Evolutionary conservation across 2,888 invertebrate genomes (phyloP).

Genomic region (Eristalis arbustorum): DNA sequence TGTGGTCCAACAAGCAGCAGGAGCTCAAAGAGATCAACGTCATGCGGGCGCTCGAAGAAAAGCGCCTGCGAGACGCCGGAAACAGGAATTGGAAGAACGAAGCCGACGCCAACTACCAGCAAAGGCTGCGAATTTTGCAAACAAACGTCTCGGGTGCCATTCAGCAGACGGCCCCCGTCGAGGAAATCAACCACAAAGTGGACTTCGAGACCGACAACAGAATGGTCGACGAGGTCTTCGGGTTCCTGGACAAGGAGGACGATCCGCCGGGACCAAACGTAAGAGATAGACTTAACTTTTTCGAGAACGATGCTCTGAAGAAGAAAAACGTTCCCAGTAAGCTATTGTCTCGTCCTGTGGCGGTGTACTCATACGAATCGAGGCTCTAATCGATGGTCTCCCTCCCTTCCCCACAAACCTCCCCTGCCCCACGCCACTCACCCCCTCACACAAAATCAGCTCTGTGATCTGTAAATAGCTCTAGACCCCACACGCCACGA

Average conservation of each 20-base stretch:
- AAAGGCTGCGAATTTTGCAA: constrained; percentile 84
- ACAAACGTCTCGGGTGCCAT: constrained; percentile 58
- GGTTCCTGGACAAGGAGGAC: constrained; percentile 83
- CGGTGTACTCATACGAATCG: constrained; percentile 72
- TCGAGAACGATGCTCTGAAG: constrained; percentile 77
- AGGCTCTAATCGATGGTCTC: constrained; percentile 67
- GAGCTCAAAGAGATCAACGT: constrained; percentile 72
- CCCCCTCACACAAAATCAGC: not conserved
- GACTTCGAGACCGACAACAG: constrained; percentile 82
- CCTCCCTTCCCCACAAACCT: not conserved
- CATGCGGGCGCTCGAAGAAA: constrained; percentile 83
- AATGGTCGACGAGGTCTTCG: constrained; percentile 86
- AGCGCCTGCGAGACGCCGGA: constrained; percentile 83
- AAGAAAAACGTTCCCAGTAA: constrained; percentile 78
- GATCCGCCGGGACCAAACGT: constrained; percentile 79
- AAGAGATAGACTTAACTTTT: constrained; percentile 79
- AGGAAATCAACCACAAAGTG: constrained; percentile 70
- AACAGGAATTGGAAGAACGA: constrained; percentile 84
- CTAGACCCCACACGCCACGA: constrained; percentile 52
- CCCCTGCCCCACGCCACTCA: not conserved
- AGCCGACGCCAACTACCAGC: constrained; percentile 87
- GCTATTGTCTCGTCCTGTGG: constrained; percentile 79
- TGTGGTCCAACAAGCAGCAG: constrained; percentile 73
- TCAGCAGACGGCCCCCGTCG: constrained; percentile 55
- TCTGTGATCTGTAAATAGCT: constrained; percentile 31